phyloP scores from a whole-genome alignment of 1,140 invertebrate genomes.

The Pseudomyrmex flavicornis region DNA sequence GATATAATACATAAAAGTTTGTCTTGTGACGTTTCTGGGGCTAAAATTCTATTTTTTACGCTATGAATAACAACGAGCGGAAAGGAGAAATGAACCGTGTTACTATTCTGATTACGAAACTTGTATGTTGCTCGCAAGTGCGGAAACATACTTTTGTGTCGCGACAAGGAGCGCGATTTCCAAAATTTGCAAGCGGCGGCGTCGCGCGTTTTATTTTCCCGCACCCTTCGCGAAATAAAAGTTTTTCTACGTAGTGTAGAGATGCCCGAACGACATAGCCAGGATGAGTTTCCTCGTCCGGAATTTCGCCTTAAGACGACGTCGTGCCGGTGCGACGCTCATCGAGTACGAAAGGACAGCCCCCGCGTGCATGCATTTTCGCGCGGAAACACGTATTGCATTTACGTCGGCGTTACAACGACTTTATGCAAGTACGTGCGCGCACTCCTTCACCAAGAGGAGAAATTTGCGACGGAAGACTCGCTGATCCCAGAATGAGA shows the following conservation, averaged over 20 bases:
- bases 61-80: background rate
- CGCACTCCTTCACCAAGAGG: constrained; percentile 44
- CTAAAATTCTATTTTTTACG: background rate
- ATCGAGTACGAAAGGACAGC: constrained; percentile 11
- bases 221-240: constrained; percentile 27
- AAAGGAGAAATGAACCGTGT: background rate
- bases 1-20: background rate
- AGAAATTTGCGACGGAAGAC: constrained; percentile 40
- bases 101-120: background rate
- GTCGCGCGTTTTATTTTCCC: constrained; percentile 1
- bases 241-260: constrained; percentile 10
- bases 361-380: constrained; percentile 56
- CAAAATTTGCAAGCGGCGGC: background rate
- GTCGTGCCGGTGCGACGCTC: constrained; percentile 27
- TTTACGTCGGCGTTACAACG: constrained; percentile 68
- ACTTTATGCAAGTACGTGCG: constrained; percentile 70
- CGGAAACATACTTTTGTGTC: background rate
- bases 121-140: background rate
- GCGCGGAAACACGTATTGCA: constrained; percentile 68
- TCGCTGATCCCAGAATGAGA: background rate
- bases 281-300: constrained; percentile 22
- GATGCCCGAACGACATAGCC: background rate
- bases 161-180: background rate
- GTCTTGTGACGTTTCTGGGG: background rate
- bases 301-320: constrained; percentile 66